Evolutionary conservation across 2,888 invertebrate genomes (phyloP).

Genomic region (Cephalotes varians): DNA sequence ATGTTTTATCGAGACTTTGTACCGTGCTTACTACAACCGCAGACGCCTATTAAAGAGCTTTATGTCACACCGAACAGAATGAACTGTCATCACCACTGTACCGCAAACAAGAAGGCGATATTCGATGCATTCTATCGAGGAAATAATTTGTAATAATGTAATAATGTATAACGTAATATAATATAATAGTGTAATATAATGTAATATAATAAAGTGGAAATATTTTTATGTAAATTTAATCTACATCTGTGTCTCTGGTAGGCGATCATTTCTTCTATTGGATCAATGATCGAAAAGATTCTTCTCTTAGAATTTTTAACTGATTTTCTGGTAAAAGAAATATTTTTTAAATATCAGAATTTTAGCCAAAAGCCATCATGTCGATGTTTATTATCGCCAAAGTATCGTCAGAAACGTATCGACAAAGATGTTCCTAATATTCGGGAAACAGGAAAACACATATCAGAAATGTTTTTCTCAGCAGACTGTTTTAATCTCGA

Average conservation of each 20-base stretch:
- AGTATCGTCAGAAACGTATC: no score
- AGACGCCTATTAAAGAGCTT: not conserved
- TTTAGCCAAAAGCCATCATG: not conserved
- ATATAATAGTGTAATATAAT: no score
- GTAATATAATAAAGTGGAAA: not conserved
- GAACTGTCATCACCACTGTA: not conserved
- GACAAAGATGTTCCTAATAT: not conserved
- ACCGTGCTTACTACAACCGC: not conserved
- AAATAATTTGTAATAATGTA: conserved; percentile 2
- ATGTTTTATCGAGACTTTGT: conserved; percentile 12
- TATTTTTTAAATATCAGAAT: not conserved
- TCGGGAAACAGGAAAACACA: not conserved
- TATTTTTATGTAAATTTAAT: not conserved
- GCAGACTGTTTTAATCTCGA: not conserved
- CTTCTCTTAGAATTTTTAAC: not conserved
- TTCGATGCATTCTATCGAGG: not conserved
- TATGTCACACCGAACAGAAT: not conserved
- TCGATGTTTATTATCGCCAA: conserved; percentile 9
- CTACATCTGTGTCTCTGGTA: not conserved
- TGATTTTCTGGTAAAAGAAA: not conserved
- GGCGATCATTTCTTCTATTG: not conserved
- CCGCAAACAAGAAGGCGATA: not conserved
- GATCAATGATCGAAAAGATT: not conserved
- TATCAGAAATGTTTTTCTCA: conserved; percentile 3
- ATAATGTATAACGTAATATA: not conserved